Evolutionary conservation across 2,888 invertebrate species (phyloP).

Genomic region (Lumbricus terrestris): DNA sequence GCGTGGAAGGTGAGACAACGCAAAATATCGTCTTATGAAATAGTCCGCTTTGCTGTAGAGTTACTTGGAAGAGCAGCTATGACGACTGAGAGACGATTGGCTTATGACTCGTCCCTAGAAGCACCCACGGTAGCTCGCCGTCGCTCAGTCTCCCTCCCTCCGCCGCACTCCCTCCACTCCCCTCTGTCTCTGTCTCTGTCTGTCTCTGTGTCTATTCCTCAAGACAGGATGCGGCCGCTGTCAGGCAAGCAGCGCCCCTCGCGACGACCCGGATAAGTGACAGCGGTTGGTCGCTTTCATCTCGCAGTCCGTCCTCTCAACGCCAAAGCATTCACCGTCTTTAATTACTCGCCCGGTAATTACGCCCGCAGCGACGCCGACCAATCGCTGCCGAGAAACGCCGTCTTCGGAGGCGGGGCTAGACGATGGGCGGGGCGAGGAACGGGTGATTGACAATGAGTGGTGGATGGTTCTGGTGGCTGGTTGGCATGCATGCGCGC

Average conservation of each 20-base stretch:
- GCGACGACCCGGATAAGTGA: background rate
- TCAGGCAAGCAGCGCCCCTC: background rate
- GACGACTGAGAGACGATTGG: background rate
- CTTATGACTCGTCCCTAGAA: background rate
- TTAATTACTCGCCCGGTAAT: background rate
- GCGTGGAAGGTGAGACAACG: background rate
- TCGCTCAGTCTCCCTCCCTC: background rate
- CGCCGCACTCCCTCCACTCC: background rate
- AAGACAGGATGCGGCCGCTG: background rate
- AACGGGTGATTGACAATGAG: background rate
- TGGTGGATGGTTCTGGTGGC: background rate
- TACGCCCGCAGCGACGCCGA: background rate
- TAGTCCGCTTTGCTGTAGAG: no score
- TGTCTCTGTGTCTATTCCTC: background rate
- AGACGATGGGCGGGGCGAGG: constrained; percentile 3
- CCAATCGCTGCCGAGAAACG: background rate
- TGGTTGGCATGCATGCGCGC: background rate
- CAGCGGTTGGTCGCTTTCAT: background rate
- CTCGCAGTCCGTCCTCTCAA: background rate
- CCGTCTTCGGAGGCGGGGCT: background rate
- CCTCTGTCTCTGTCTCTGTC: background rate
- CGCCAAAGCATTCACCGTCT: background rate
- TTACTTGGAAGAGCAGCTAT: background rate
- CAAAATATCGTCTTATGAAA: background rate
- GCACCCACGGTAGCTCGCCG: background rate